Evolutionary conservation across 2,888 invertebrate species (phyloP).

Genomic region (Linnaemya tessellans): DNA sequence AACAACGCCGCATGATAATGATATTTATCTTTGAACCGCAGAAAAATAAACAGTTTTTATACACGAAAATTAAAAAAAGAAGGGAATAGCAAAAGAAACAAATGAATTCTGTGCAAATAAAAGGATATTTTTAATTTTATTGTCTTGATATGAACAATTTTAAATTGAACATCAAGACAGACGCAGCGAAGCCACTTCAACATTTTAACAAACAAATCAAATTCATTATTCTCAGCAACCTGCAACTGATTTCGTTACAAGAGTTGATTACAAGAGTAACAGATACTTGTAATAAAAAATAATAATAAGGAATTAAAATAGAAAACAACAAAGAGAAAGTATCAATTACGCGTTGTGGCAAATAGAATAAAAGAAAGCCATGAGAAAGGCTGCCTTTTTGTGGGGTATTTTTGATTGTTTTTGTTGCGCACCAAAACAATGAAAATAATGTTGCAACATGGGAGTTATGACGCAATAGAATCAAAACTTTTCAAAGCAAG

Average conservation of each 20-base stretch:
- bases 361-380: constrained; percentile 34
- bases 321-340: constrained; percentile 36
- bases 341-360: constrained; percentile 67
- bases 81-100: constrained; percentile 46
- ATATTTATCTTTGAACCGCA: constrained; percentile 74
- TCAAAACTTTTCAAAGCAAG: constrained; percentile 10
- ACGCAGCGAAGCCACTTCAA: constrained; percentile 48
- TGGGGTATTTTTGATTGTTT: constrained; percentile 8
- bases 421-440: constrained; percentile 39
- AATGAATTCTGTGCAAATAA: constrained; percentile 60
- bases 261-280: constrained; percentile 48
- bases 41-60: constrained; percentile 65
- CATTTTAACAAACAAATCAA: constrained; percentile 2
- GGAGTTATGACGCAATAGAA: constrained; percentile 68
- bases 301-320: not conserved
- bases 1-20: constrained; percentile 37
- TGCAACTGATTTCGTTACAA: not conserved
- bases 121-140: constrained; percentile 42
- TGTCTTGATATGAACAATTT: constrained; percentile 16
- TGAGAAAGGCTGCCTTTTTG: constrained; percentile 51
- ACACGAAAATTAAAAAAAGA: constrained; percentile 44
- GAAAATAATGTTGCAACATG: constrained; percentile 59
- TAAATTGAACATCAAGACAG: not conserved
- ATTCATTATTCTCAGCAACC: constrained; percentile 21
- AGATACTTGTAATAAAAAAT: constrained; percentile 50